Evolutionary conservation across 2,797 vertebrate genomes (phyloP).

Genomic region (Hippopotamyrus pictus): DNA sequence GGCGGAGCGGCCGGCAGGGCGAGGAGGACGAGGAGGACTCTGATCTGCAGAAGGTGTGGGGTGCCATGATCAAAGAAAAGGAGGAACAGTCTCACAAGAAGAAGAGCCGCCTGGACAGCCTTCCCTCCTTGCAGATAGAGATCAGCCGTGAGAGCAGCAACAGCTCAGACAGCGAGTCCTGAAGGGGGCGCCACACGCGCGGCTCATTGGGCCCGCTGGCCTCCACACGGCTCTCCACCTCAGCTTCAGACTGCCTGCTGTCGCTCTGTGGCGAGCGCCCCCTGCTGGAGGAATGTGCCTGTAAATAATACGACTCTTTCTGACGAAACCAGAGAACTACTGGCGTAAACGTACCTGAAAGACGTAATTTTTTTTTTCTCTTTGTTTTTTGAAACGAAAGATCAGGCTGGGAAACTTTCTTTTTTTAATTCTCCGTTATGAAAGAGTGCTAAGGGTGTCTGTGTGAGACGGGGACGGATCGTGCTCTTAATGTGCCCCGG

Average conservation of each 20-base stretch:
- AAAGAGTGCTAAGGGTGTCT: neutral
- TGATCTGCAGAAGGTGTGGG: constrained; percentile 86
- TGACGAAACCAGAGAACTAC: neutral
- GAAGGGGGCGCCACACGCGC: constrained; percentile 40
- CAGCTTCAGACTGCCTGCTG: neutral
- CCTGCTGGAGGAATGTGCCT: neutral
- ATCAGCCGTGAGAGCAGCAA: constrained; percentile 95
- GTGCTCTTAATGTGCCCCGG: neutral
- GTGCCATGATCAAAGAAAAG: constrained; percentile 93
- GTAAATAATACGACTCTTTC: neutral
- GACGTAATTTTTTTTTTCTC: neutral
- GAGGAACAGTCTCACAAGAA: constrained; percentile 81
- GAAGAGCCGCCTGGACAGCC: constrained; percentile 90
- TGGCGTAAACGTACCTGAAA: neutral
- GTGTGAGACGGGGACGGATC: neutral
- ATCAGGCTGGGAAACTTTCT: neutral
- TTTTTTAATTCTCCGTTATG: neutral
- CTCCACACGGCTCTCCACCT: neutral
- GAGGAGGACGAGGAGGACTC: constrained; percentile 81
- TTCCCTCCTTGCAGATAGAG: constrained; percentile 94
- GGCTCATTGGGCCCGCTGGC: neutral
- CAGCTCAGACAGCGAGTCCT: constrained; percentile 83
- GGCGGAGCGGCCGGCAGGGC: constrained; percentile 17
- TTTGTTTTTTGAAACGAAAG: neutral
- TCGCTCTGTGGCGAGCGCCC: neutral